Conservation (phyloP, 1,140 invertebrate genomes). For the Pseudomyrmex sp. region DNA sequence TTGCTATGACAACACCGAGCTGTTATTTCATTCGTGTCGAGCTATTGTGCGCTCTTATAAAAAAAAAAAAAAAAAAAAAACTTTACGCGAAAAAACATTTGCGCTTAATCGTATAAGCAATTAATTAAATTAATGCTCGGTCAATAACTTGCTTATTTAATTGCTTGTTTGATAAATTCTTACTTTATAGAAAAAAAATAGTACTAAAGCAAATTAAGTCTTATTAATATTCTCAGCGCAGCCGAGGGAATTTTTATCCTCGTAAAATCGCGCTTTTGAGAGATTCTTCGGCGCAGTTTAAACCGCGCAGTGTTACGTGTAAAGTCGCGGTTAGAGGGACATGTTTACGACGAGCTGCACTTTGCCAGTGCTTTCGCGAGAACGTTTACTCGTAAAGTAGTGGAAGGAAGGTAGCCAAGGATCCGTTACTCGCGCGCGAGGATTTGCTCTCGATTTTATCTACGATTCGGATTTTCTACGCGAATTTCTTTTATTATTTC, state of each 20-base stretch:
- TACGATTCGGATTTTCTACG: slow-evolving; percentile 39
- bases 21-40: slow-evolving; percentile 7
- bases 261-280: too few species aligned
- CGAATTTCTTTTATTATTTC: slow-evolving; percentile 55
- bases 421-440: slow-evolving; percentile 34
- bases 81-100: neutral
- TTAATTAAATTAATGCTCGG: neutral
- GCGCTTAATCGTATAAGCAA: neutral
- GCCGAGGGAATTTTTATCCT: too few species aligned
- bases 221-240: too few species aligned
- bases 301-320: slow-evolving; percentile 20
- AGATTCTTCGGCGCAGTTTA: neutral
- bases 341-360: slow-evolving; percentile 46
- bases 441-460: slow-evolving; percentile 57
- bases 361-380: slow-evolving; percentile 41
- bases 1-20: slow-evolving; percentile 8
- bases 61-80: neutral
- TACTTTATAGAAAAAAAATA: too few species aligned
- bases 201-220: too few species aligned
- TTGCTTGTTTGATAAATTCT: neutral
- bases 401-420: slow-evolving; percentile 31
- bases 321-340: slow-evolving; percentile 42
- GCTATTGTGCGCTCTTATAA: neutral
- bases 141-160: neutral
- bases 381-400: slow-evolving; percentile 48